These are phyloP conservation scores for Palloptera scutellata DNA, from an alignment of 2,888 invertebrate genomes.

Conservation along the genomic window DNA sequence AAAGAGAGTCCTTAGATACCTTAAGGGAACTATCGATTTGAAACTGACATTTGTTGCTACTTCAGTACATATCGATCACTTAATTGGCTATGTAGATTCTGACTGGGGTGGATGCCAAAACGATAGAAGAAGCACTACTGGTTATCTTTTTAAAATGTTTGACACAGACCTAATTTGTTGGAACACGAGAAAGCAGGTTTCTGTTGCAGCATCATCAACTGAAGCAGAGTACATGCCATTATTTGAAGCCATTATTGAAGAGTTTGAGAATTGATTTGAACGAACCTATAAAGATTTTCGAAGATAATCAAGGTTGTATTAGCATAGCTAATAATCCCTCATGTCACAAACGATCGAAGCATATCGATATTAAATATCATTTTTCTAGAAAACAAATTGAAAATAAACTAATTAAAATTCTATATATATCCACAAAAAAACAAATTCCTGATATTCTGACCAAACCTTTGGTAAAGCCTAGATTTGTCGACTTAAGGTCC, in stretches of 20 bases:
- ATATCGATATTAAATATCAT: conserved; percentile 41
- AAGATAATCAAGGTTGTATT: conserved; percentile 39
- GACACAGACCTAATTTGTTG: conserved; percentile 34
- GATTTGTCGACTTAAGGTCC: conserved; percentile 24
- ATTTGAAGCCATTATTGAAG: conserved; percentile 31
- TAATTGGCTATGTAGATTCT: conserved; percentile 41
- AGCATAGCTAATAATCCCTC: conserved; percentile 37
- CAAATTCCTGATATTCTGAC: conserved; percentile 35
- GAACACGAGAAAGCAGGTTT: conserved; percentile 36
- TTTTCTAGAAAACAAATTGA: conserved; percentile 38
- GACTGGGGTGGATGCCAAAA: conserved; percentile 40
- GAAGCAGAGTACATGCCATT: conserved; percentile 39
- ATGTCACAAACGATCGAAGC: conserved; percentile 38
- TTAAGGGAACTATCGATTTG: conserved; percentile 19
- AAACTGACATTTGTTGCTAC: conserved; percentile 12
- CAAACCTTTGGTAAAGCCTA: conserved; percentile 28
- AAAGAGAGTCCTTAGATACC: conserved; percentile 25
- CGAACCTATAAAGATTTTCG: conserved; percentile 24
- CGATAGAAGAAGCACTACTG: conserved; percentile 38
- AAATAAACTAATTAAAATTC: conserved; percentile 35
- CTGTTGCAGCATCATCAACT: conserved; percentile 37
- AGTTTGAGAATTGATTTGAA: conserved; percentile 17
- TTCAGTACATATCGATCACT: too few relatives aligned
- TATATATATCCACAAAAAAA: conserved; percentile 38
- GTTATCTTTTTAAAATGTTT: conserved; percentile 22